Evolutionary conservation across 2,888 invertebrate species (phyloP).

Genomic region (Stenurella melanura): DNA sequence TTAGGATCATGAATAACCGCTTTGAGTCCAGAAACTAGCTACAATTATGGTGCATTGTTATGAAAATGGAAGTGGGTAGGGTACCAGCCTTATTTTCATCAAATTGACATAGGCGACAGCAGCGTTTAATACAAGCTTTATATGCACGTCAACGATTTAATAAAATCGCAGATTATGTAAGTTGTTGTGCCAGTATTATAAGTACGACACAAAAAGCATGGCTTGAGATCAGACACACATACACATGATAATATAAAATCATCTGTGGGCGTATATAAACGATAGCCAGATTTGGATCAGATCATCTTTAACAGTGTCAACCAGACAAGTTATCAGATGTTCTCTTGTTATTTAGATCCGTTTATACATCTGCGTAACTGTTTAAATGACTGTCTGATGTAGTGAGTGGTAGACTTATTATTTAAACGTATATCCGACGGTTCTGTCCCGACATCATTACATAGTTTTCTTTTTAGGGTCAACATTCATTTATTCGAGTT

Average conservation of each 20-base stretch:
- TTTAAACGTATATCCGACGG: constrained; percentile 16
- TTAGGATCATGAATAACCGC: constrained; percentile 7
- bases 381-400: constrained; percentile 28
- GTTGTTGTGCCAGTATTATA: constrained; percentile 26
- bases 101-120: constrained; percentile 7
- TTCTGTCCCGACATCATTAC: constrained; percentile 28
- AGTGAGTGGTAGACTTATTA: constrained; percentile 37
- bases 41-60: constrained; percentile 10
- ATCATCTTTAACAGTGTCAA: constrained; percentile 44
- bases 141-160: constrained; percentile 34
- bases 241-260: constrained; percentile 42
- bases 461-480: constrained; percentile 27
- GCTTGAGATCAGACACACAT: constrained; percentile 25
- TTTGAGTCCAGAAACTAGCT: not conserved
- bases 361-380: constrained; percentile 37
- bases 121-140: constrained; percentile 13
- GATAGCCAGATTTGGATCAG: constrained; percentile 40
- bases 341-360: constrained; percentile 26
- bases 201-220: constrained; percentile 26
- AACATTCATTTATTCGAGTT: constrained; percentile 27
- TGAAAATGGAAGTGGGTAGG: constrained; percentile 17
- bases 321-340: constrained; percentile 34
- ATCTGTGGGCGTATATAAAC: constrained; percentile 44
- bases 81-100: constrained; percentile 12
- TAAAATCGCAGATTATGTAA: constrained; percentile 41